phyloP scores from a whole-genome alignment of 2,888 invertebrate genomes.

The Cephus spinipes region DNA sequence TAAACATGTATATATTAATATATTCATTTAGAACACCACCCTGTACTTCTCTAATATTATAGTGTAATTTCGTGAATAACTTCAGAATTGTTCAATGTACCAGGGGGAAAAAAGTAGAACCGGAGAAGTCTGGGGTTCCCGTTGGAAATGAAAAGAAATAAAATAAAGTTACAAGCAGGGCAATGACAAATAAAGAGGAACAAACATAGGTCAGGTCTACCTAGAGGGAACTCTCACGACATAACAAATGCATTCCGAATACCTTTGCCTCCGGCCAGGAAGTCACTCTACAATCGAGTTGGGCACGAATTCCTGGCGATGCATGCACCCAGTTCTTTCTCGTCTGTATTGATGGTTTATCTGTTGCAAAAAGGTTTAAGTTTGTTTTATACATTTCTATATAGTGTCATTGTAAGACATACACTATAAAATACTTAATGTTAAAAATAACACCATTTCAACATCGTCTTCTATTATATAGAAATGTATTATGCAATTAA shows the following conservation, averaged over 20 bases:
- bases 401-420: neutral
- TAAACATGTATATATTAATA: too few species aligned
- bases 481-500: too few species aligned
- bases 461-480: too few species aligned
- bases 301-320: slow-evolving; percentile 77
- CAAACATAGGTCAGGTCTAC: neutral
- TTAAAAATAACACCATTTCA: too few species aligned
- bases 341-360: slow-evolving; percentile 79
- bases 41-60: too few species aligned
- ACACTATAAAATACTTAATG: too few species aligned
- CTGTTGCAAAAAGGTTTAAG: slow-evolving; percentile 65
- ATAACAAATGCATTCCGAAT: neutral
- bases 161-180: neutral
- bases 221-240: neutral
- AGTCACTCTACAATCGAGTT: slow-evolving; percentile 77
- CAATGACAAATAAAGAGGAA: neutral
- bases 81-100: too few species aligned
- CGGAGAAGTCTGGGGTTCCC: too few species aligned
- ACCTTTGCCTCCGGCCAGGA: slow-evolving; percentile 79
- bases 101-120: too few species aligned
- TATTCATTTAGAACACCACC: too few species aligned
- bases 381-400: neutral
- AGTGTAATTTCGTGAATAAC: too few species aligned
- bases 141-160: neutral
- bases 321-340: slow-evolving; percentile 80